Evolutionary conservation across 2,888 invertebrate genomes (phyloP), one percentile per base, ranked within the genome.

Genomic region (Ashinkailepas kermadecensis): DNA sequence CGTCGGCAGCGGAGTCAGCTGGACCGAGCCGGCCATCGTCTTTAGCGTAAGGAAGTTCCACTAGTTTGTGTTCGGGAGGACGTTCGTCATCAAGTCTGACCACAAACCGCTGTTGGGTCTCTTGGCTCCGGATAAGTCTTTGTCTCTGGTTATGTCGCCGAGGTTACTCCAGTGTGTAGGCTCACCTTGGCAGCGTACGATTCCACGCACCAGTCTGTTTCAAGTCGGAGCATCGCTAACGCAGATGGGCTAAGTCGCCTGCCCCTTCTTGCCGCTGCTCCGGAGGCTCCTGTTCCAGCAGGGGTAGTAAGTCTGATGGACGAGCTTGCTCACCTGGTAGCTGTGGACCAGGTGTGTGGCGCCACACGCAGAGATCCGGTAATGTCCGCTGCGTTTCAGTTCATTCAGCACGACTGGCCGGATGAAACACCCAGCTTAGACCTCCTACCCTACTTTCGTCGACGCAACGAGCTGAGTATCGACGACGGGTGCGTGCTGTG

Each of bases 11-110:
- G 25, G 3, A 11, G 67, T 25, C 67, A 67, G 84, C 84, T 85
- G 39, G 85, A 86, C 81, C 83, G 84, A 83, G 86, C 82, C 85
- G 78, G 82, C 84, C 57, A 82, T 85, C 21, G 82, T 85, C 13
- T 86, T 83, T 81, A 85, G 85, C 12, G 84, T 85, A 18, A 84
- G 84, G 65, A 84, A 83, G 82, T 86, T 86, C 82, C 84, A 85
- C 80, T 81, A 85, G 67, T 86, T 85, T 83, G 78, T 86, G 18
- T 85, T 84, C 83, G 86, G 86, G 21, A 80, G 84, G 58, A 83
- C 84, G 54, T 86, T 86, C 83, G 83, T 82, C 11, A 82, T 39
- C 2, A 39, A 86, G 12, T 86, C 85, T 6, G 86, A 86, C 83
- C 85, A 85, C 82, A 83, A 86, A 80, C 85, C 86, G 18, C 83